Evolutionary conservation across 2,113 vertebrate species (phyloP), one percentile per base, ranked within the genome.

Genomic region (Barnardius zonarius): DNA sequence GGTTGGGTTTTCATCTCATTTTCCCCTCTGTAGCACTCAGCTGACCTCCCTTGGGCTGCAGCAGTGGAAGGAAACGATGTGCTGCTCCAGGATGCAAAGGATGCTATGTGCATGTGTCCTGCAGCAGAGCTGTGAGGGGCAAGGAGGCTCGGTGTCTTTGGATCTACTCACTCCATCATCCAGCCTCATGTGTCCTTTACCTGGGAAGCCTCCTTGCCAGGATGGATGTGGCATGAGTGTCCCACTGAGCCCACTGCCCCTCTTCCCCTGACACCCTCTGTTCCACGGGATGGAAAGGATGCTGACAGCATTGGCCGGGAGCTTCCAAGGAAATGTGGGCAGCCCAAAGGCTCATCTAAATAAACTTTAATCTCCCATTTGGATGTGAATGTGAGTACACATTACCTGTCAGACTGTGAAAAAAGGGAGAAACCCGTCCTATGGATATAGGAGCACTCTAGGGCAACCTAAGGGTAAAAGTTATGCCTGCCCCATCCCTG

Each of bases 41-140:
- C 30, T 80, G 67, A 44, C 73, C 20, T 79, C 85, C 57, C 72
- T 73, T 0, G 0, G 48, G 67, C 43, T 64, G 10, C 18, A 10
- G 70, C 30, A 61, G 22, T 25, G 61, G 83, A 52, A 91, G 78
- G 64, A 81, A 86, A 74, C 33, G 2, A 49, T 3, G 3, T 4
- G 57, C 33, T 0, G 3, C 61, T 64, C 12, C 1, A 15, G 76
- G 74, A 30, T 72, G 77, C 73, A 83, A 66, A 70, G 70, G 51
- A 48, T 49, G 80, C 22, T 61, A 3, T 0, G 0, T 25, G 6
- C 82, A 27, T 0, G 0, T 44, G 14, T 46, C 33, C 70, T 51
- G 17, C 1, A 75, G 46, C 2, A 1, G 35, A 74, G 35, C 20
- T 5, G 2, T 0, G 4, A 37, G 27, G 55, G 16, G 25, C 57